phyloP scores from a whole-genome alignment of 1,140 invertebrate species.

The Zaprionus camerounensis region DNA sequence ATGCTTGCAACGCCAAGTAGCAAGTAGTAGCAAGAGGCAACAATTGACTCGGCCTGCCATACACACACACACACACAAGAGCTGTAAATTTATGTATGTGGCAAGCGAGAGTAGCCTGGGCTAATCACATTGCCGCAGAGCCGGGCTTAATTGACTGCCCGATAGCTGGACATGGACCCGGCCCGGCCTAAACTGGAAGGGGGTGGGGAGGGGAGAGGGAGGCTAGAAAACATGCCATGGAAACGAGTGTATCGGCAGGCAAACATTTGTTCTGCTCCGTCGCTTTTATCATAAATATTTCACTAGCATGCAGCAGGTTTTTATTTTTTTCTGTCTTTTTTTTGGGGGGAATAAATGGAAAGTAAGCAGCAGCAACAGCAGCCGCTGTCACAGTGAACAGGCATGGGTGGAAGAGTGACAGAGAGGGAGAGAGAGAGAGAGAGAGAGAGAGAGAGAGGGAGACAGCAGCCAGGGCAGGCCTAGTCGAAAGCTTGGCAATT shows the following conservation, averaged over 20 bases:
- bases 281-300: slow-evolving; percentile 71
- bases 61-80: neutral
- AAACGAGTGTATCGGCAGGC: slow-evolving; percentile 23
- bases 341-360: slow-evolving; percentile 51
- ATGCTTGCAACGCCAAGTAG: slow-evolving; percentile 41
- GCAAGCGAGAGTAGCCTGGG: slow-evolving; percentile 23
- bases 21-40: slow-evolving; percentile 19
- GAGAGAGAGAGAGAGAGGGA: neutral
- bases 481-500: slow-evolving; percentile 75
- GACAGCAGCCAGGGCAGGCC: slow-evolving; percentile 31
- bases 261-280: slow-evolving; percentile 21
- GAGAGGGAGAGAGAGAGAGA: neutral
- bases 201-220: neutral
- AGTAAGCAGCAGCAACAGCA: slow-evolving; percentile 46
- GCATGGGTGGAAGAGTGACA: neutral
- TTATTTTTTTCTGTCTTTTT: slow-evolving; percentile 19
- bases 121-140: slow-evolving; percentile 48
- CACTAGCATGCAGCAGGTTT: slow-evolving; percentile 52
- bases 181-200: neutral
- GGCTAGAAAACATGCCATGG: neutral
- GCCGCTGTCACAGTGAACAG: neutral
- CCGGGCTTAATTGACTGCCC: slow-evolving; percentile 47
- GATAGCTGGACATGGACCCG: slow-evolving; percentile 1
- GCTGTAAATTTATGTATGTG: slow-evolving; percentile 44
- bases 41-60: slow-evolving; percentile 53